Base-by-base conservation (phyloP, 2,113 vertebrate species). In the Lepisosteus osseus region DNA sequence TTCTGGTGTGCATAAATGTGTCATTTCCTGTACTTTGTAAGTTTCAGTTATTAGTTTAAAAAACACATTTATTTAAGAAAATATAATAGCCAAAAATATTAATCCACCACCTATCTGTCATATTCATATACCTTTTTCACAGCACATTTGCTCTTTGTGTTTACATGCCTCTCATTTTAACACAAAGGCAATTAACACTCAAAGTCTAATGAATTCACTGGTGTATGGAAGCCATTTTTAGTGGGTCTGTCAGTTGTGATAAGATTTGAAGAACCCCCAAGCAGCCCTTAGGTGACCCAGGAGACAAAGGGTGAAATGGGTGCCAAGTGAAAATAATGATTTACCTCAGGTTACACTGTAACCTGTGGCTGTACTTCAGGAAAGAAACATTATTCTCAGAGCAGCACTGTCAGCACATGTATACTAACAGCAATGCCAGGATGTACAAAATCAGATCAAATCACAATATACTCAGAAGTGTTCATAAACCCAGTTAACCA, bases 281-380 rank as follows among this genome's bases (percentile, higher is more conserved):
- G 12, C 42, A 9, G 41, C 64, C 64, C 5, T 8, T 44, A 14
- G 41, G 41, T 65, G 11, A 45, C 41, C 64, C 64, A 44, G 12
- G 64, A 43, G 57, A 42, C 2, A 6, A 13, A 59, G 57, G n/a
- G 43, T 3, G 64, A 44, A n/a, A 42, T 12, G 41, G 64, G 43
- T 65, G 64, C 44, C 65, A 67, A 47, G 4, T 51, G 65, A 8
- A 67, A 51, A 67, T 29, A 51, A 67, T 7, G 65, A 67, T 17
- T 13, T 51, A 6, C 47, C 47, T 9, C 47, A 51, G 9, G 5
- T 51, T 51, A 9, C 1, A 6, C 47, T 41, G 41, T 7, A 11
- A 41, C 17, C 42, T 65, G 5, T 41, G 4, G 42, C 41, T 29
- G 6, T 63, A 29, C 29, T 12, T 41, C 14, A 45, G 63, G 29